Conservation (phyloP, 2,797 vertebrate species). For the Phoeniculus purpureus region DNA sequence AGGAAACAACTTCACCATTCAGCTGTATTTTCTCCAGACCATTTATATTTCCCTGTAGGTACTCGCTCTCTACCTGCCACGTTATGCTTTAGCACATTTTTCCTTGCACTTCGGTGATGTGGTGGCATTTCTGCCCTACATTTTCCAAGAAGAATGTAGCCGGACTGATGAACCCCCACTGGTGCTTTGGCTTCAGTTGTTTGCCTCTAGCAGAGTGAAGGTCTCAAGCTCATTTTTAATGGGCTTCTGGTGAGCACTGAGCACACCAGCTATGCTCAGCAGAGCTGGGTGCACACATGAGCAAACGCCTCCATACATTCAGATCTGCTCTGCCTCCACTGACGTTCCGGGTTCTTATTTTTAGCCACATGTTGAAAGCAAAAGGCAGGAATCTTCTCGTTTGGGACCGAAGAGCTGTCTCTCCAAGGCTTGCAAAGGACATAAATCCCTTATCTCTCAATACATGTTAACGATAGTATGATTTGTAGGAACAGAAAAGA, state of each 20-base stretch:
- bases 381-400: slow-evolving; percentile 14
- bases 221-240: neutral
- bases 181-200: neutral
- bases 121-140: neutral
- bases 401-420: neutral
- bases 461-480: neutral
- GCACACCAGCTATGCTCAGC: accelerated
- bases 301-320: accelerated
- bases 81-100: neutral
- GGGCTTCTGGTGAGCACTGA: accelerated
- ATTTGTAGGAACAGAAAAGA: neutral
- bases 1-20: neutral
- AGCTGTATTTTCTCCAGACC: neutral
- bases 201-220: neutral
- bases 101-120: neutral
- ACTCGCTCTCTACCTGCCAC: neutral
- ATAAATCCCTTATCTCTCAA: neutral
- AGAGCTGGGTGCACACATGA: accelerated
- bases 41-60: neutral
- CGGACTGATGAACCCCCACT: neutral
- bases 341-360: neutral
- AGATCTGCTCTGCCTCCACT: neutral
- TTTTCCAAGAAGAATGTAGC: neutral
- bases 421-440: neutral
- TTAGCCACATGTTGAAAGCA: neutral